A percentile compares a stretch with the other conserved stretches of the same genome.
These are phyloP conservation scores for Scaptomyza caliginosa DNA, from an alignment of 2,888 invertebrate species.

Conservation along the genomic window DNA sequence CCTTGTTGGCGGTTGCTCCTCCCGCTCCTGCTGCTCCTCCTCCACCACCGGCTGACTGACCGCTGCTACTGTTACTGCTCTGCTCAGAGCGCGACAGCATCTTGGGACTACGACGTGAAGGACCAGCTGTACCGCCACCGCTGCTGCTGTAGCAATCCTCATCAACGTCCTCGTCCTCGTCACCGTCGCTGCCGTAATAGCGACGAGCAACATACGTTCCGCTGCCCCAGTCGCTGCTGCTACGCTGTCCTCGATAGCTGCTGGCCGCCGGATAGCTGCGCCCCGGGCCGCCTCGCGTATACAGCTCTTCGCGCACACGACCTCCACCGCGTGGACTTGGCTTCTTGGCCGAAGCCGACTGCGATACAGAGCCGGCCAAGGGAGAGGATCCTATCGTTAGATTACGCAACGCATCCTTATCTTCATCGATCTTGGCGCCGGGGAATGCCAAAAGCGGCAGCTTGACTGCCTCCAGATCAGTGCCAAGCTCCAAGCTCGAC, in stretches of 20 bases:
- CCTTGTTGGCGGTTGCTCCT: conserved; percentile 82
- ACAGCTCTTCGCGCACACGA: conserved; percentile 52
- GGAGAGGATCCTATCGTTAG: conserved; percentile 6
- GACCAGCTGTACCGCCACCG: conserved; percentile 82
- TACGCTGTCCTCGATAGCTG: conserved; percentile 84
- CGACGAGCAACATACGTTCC: conserved; percentile 61
- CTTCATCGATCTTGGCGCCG: conserved; percentile 32
- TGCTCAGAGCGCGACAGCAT: conserved; percentile 52
- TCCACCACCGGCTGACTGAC: conserved; percentile 19
- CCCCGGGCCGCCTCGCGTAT: conserved; percentile 19
- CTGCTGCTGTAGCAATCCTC: conserved; percentile 86
- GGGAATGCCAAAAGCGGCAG: not conserved
- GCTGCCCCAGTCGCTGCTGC: conserved; percentile 83
- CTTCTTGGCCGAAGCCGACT: conserved; percentile 45
- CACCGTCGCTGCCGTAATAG: conserved; percentile 81
- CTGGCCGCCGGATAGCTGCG: conserved; percentile 73
- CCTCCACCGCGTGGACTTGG: conserved; percentile 80
- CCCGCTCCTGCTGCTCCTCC: conserved; percentile 53
- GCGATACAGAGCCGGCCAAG: conserved; percentile 16
- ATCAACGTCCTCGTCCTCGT: conserved; percentile 89
- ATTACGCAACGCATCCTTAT: conserved; percentile 43
- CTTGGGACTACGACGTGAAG: conserved; percentile 85
- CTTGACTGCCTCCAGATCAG: conserved; percentile 17
- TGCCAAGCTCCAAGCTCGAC: conserved; percentile 17
- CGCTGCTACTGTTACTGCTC: conserved; percentile 26